Evolutionary conservation across 2,797 vertebrate genomes (phyloP), one percentile per base, ranked within the genome.

Genomic region (Acridotheres tristis): DNA sequence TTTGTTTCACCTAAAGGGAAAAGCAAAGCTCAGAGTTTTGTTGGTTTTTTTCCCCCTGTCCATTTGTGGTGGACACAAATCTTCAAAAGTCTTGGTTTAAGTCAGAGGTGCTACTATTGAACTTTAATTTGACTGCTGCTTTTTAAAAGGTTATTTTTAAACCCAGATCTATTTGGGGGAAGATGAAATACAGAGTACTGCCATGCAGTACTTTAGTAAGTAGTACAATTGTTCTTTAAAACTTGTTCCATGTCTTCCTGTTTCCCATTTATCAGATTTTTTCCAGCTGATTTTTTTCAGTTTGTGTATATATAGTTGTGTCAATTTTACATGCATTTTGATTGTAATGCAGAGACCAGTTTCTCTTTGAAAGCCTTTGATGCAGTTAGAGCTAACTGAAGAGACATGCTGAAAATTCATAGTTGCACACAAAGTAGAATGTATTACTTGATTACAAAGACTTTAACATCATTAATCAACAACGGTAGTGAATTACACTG

Each of bases 1-100:
- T 85, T 90, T 69, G 13, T 82, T 79, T 29, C 20, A 59, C 11
- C 7, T 55, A 4, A 75, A 78, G 16, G 54, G 55, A 87, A 92
- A 80, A 83, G 14, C 15, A 58, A 30, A 61, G 34, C 32, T 47
- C 11, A 4, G 8, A 13, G 27, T 10, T 47, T 63, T 14, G 29
- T 30, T 51, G 11, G 2, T 18, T 9, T 21, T 20, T 42, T 30
- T 50, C 11, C 0, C 5, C 5, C 8, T n/a, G 1, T 59, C 13
- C 13, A 5, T 63, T 72, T 90, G 23, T 58, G 19, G 19, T n/a
- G 17, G 40, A 57, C 7, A 5, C 21, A 55, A 43, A 19, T 67
- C n/a, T 78, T 86, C 20, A n/a, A 5, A 89, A 90, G 15, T 42
- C 58, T 88, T 75, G n/a, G 16, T 89, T 88, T 88, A 67, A 75